A percentile compares a stretch with the other conserved stretches of the same genome.
These are phyloP conservation scores for Rhodinocichla rosea DNA, from an alignment of 2,113 vertebrate species.

Conservation along the genomic window DNA sequence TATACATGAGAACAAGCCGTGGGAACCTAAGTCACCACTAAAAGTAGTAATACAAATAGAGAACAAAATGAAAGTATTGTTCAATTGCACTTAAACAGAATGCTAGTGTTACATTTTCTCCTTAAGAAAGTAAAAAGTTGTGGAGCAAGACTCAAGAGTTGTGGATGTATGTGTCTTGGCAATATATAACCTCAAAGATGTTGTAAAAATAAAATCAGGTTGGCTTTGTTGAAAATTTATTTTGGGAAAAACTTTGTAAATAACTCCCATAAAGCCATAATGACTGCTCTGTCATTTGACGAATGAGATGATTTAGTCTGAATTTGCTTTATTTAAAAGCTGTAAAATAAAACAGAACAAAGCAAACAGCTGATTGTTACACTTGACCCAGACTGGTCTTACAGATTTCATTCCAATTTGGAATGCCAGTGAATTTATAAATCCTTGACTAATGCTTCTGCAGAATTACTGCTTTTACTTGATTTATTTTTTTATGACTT, in stretches of 20 bases:
- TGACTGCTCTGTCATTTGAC: not conserved
- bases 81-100: not conserved
- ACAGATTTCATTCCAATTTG: not conserved
- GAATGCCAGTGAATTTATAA: not conserved
- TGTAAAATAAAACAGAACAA: not conserved
- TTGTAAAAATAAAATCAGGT: not conserved
- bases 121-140: not conserved
- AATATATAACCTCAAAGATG: not conserved
- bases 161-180: not conserved
- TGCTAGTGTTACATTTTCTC: not conserved
- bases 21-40: not conserved
- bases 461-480: not conserved
- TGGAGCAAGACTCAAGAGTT: not conserved
- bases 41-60: not conserved
- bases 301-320: not conserved
- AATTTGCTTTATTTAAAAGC: not conserved
- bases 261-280: not conserved
- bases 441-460: not conserved
- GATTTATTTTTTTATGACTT: not conserved
- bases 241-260: not conserved
- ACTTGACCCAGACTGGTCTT: not conserved
- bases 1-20: accelerated
- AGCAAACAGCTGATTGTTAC: not conserved
- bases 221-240: not conserved
- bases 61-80: not conserved